phyloP scores from a whole-genome alignment of 2,113 vertebrate species.

The Erythrocebus patas region DNA sequence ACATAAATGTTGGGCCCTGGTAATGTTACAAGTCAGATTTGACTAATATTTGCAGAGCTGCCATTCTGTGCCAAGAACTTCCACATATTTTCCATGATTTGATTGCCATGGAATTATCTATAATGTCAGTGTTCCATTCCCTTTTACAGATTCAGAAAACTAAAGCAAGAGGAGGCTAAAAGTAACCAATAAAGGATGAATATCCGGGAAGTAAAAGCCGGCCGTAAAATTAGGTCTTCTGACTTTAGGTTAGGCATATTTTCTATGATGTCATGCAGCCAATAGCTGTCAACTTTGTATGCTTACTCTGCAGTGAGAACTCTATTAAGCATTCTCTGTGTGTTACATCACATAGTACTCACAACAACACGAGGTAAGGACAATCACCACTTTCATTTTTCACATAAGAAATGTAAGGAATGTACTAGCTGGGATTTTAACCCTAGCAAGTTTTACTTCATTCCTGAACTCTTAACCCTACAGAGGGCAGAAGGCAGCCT shows the following conservation, averaged over 20 bases:
- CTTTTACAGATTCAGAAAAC: neutral
- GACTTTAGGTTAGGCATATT: neutral
- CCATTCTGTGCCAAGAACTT: neutral
- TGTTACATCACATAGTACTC: too few relatives aligned
- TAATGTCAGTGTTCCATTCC: neutral
- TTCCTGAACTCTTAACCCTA: neutral
- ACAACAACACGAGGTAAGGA: neutral
- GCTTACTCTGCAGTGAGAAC: too few relatives aligned
- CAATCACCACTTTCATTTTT: neutral
- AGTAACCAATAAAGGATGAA: neutral
- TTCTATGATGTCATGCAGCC: neutral
- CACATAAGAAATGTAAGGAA: neutral
- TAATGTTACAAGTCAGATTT: neutral
- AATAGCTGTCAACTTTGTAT: too few relatives aligned
- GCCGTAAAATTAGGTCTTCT: neutral
- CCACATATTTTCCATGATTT: neutral
- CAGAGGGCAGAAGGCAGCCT: neutral
- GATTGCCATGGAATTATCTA: neutral
- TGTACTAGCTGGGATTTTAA: neutral
- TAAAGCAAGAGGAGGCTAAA: neutral
- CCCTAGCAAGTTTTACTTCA: neutral
- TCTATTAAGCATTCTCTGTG: too few relatives aligned
- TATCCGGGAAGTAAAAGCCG: too few relatives aligned
- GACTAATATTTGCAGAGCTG: neutral
- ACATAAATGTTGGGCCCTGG: neutral